phyloP scores from a whole-genome alignment of 2,888 invertebrate genomes.

The Cotesia congregata region DNA sequence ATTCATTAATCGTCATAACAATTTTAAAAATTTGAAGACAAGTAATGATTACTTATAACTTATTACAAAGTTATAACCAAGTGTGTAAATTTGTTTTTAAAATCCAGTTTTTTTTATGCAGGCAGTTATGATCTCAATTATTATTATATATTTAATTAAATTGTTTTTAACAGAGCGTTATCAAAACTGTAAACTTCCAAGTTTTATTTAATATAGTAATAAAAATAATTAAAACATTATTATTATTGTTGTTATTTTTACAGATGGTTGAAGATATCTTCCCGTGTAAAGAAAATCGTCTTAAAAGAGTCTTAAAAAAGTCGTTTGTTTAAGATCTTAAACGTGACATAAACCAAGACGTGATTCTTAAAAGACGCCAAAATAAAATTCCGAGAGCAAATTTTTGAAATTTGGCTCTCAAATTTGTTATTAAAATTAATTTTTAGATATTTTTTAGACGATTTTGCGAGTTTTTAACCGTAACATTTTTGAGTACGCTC shows the following conservation, averaged over 20 bases:
- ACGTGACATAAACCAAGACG: too few species aligned
- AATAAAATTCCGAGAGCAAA: too few species aligned
- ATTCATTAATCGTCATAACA: not conserved
- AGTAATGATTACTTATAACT: not conserved
- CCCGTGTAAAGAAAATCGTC: not conserved
- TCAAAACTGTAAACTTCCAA: conserved; percentile 22
- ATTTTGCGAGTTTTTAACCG: too few species aligned
- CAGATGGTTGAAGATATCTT: not conserved
- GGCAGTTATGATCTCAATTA: conserved; percentile 26
- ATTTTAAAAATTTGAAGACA: not conserved
- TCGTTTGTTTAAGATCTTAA: too few species aligned
- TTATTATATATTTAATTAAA: not conserved
- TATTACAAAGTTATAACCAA: not conserved
- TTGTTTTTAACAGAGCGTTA: conserved; percentile 23
- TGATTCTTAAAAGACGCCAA: too few species aligned
- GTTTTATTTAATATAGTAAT: conserved; percentile 15
- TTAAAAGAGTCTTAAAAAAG: too few species aligned
- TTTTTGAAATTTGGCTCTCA: too few species aligned
- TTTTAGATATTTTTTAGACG: too few species aligned
- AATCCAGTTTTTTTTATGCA: conserved; percentile 2
- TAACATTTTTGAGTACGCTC: too few species aligned
- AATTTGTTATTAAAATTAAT: too few species aligned
- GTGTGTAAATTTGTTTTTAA: not conserved
- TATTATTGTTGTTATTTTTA: not conserved
- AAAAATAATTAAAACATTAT: not conserved